A percentile compares a stretch with the other conserved stretches of the same genome.
Conservation (phyloP, 2,797 vertebrate genomes). For the Lepidocolaptes lacrymiger region DNA sequence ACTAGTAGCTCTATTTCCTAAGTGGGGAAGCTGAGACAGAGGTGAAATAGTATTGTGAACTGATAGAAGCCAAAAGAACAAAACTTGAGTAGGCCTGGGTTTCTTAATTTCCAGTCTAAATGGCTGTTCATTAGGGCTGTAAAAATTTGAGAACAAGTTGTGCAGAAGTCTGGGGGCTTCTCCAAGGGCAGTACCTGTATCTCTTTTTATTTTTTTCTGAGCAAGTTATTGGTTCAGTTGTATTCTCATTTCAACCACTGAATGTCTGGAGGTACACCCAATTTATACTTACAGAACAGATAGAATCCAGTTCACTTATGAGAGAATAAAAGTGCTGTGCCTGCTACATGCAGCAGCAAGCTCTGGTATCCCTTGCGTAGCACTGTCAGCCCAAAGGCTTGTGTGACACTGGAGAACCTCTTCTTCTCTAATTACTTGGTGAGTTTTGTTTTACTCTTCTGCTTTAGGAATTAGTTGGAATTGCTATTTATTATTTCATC, state of each 20-base stretch:
- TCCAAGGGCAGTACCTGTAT: background rate
- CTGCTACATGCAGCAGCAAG: background rate
- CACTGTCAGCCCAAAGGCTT: background rate
- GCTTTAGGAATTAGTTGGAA: background rate
- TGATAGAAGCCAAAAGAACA: background rate
- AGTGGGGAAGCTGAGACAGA: background rate
- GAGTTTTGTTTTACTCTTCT: background rate
- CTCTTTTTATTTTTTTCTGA: background rate
- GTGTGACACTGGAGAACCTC: background rate
- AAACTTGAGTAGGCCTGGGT: background rate
- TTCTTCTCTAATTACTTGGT: background rate
- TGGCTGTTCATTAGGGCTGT: background rate
- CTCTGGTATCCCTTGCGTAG: background rate
- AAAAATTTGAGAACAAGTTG: background rate
- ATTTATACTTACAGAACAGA: background rate
- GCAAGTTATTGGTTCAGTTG: background rate
- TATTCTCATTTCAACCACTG: background rate
- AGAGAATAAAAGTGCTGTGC: background rate
- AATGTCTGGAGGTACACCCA: background rate
- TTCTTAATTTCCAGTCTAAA: background rate
- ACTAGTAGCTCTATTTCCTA: background rate
- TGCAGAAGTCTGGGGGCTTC: background rate
- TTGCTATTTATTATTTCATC: background rate
- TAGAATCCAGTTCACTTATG: background rate
- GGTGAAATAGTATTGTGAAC: background rate